These are phyloP conservation scores for Malaclemys terrapin DNA, from an alignment of 2,113 vertebrate genomes.

Conservation along the genomic window DNA sequence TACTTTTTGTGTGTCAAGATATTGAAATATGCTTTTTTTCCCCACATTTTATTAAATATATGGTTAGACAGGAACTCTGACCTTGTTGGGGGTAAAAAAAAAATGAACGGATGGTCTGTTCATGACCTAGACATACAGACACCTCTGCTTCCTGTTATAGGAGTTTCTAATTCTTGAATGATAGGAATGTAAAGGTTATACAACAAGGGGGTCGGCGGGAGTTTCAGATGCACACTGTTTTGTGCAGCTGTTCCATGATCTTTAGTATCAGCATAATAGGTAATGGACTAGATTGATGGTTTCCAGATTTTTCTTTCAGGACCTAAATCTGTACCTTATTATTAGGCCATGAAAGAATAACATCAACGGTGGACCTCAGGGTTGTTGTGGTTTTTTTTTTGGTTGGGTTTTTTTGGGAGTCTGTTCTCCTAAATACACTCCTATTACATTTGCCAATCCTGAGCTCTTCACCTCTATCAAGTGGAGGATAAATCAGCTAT, in stretches of 20 bases:
- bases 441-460: conserved; percentile 62
- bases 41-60: background rate
- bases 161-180: background rate
- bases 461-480: conserved; percentile 39
- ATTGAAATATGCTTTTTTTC: background rate
- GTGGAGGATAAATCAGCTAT: conserved; percentile 47
- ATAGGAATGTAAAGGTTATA: background rate
- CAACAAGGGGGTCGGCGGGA: background rate
- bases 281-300: background rate
- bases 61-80: background rate
- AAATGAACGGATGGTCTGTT: background rate
- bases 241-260: background rate
- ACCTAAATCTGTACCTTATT: conserved; percentile 44
- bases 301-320: conserved; percentile 35
- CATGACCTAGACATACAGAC: background rate
- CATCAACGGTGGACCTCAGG: conserved; percentile 59
- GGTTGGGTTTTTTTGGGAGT: conserved; percentile 29
- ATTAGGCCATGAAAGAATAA: conserved; percentile 53
- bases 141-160: background rate
- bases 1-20: background rate
- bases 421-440: conserved; percentile 43
- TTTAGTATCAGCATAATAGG: conserved; percentile 56
- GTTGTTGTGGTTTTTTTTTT: too few species aligned
- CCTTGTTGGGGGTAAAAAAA: background rate
- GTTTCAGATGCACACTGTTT: background rate